Percentiles rank a stretch among this genome's conserved stretches.
These are phyloP conservation scores for Lepidochrysops patricia DNA, from an alignment of 2,888 invertebrate species.

Conservation along the genomic window DNA sequence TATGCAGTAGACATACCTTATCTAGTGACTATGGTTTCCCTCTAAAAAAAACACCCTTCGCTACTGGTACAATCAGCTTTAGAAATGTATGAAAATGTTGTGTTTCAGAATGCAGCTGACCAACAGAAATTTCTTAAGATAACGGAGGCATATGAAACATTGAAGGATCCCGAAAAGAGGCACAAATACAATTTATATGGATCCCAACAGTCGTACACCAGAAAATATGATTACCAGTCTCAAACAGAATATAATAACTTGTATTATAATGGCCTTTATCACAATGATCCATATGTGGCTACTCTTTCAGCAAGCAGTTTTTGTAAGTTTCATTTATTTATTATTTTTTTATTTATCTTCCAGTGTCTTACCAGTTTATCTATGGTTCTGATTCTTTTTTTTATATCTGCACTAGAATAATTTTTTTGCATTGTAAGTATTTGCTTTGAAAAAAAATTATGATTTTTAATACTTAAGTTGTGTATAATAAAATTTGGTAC, in stretches of 20 bases:
- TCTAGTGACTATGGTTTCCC: no score
- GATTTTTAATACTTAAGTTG: no score
- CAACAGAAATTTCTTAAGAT: conserved; percentile 85
- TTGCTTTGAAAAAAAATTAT: conserved; percentile 2
- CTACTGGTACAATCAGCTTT: no score
- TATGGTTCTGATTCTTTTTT: no score
- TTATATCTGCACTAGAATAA: no score
- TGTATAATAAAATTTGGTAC: no score
- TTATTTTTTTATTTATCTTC: no score
- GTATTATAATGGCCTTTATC: conserved; percentile 91
- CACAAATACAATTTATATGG: conserved; percentile 87
- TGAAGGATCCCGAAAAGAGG: conserved; percentile 86
- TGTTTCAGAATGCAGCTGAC: conserved; percentile 78
- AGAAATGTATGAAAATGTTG: conserved; percentile 19
- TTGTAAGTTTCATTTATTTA: conserved; percentile 79
- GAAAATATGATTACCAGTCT: conserved; percentile 74
- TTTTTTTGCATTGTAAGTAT: conserved; percentile 18
- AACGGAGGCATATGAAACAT: conserved; percentile 88
- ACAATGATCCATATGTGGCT: conserved; percentile 87
- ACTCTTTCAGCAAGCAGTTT: conserved; percentile 84
- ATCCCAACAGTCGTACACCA: conserved; percentile 69
- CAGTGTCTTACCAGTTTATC: no score
- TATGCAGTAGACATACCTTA: no score
- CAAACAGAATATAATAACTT: conserved; percentile 83
- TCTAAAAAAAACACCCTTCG: no score